phyloP scores from a whole-genome alignment of 2,113 vertebrate species.

The Thalassarche chlororhynchos region DNA sequence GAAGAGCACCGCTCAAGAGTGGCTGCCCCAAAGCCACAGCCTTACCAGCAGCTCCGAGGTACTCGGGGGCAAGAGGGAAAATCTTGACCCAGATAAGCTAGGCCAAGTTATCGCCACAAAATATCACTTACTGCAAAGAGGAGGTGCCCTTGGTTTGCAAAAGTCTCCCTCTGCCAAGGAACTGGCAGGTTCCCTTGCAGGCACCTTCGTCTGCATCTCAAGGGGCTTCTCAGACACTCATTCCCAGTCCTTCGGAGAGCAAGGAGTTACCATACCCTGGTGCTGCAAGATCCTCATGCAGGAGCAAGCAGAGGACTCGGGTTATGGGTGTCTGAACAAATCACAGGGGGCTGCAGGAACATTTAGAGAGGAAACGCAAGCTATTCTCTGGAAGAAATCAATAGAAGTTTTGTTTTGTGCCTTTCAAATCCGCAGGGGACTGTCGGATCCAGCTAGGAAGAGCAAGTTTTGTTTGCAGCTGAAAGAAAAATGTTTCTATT shows the following conservation, averaged over 20 bases:
- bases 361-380: neutral
- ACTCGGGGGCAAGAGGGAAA: neutral
- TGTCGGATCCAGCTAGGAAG: neutral
- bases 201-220: neutral
- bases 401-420: slow-evolving; percentile 24
- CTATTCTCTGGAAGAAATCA: slow-evolving; percentile 11
- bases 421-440: slow-evolving; percentile 41
- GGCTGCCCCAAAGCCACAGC: neutral
- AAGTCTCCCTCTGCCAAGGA: neutral
- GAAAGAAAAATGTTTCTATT: slow-evolving; percentile 31
- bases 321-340: neutral
- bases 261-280: neutral
- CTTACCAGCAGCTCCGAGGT: neutral
- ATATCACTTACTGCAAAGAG: neutral
- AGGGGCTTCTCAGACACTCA: neutral
- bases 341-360: neutral
- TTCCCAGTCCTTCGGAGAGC: neutral
- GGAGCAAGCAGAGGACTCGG: accelerated
- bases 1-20: neutral
- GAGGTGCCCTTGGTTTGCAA: neutral
- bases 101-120: neutral
- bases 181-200: neutral
- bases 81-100: neutral
- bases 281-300: neutral
- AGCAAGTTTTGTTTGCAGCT: slow-evolving; percentile 29